Evolutionary conservation across 2,888 invertebrate species (phyloP).

Genomic region (Watsonalla binaria): DNA sequence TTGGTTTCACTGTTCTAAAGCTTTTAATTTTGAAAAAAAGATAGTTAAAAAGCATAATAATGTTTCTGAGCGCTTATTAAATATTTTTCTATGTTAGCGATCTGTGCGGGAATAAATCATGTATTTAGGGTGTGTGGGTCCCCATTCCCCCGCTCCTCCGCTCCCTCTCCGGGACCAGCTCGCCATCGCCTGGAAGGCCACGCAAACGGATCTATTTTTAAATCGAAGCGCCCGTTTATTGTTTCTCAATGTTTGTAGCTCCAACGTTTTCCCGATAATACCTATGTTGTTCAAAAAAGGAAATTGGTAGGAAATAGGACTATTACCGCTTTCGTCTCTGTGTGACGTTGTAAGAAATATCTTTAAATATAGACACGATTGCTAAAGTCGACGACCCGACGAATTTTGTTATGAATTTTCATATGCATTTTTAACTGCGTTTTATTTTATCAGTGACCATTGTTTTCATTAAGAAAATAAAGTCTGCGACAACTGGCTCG

Average conservation of each 20-base stretch:
- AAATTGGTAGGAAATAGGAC: neutral
- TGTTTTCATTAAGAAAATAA: too few species aligned
- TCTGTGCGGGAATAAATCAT: conserved; percentile 51
- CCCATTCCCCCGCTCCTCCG: conserved; percentile 15
- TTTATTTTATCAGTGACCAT: too few species aligned
- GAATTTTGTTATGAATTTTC: too few species aligned
- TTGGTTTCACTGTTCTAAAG: too few species aligned
- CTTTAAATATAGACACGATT: too few species aligned
- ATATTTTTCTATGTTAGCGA: conserved; percentile 36
- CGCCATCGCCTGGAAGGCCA: conserved; percentile 37
- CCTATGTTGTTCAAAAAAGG: neutral
- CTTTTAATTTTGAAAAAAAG: too few species aligned
- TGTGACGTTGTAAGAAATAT: too few species aligned
- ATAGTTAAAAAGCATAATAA: too few species aligned
- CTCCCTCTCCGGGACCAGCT: conserved; percentile 27
- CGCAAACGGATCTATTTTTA: conserved; percentile 50
- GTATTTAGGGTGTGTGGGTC: conserved; percentile 28
- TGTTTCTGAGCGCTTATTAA: conserved; percentile 26
- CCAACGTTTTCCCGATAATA: neutral
- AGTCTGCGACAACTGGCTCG: too few species aligned
- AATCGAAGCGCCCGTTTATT: conserved; percentile 35
- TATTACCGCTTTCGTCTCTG: neutral
- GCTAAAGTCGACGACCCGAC: too few species aligned
- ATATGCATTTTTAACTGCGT: too few species aligned
- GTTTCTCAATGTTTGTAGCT: conserved; percentile 1